These are phyloP conservation scores for Pristionchus maxplancki DNA, from an alignment of 2,888 invertebrate genomes.

Conservation along the genomic window DNA sequence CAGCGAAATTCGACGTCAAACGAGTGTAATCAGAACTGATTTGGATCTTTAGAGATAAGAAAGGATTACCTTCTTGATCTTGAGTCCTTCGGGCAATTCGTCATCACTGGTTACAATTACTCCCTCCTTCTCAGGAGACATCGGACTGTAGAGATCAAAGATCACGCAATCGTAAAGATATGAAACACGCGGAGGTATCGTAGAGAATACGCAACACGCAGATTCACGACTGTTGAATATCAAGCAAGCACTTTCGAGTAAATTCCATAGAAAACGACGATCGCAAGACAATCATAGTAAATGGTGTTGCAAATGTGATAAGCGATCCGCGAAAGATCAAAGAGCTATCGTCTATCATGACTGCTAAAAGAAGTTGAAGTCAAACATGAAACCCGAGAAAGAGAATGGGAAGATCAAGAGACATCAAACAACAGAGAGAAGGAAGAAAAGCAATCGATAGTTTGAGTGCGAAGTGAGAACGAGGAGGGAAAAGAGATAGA, in stretches of 20 bases:
- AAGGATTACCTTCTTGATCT: conserved; percentile 39
- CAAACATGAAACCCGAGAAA: conserved; percentile 38
- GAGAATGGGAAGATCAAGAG: conserved; percentile 28
- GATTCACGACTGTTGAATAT: no score
- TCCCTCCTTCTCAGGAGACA: conserved; percentile 46
- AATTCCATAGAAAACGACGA: no score
- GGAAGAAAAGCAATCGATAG: neutral
- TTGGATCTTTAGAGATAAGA: neutral
- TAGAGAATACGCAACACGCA: no score
- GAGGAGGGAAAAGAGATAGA: neutral
- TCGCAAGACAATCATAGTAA: no score
- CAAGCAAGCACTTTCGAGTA: neutral
- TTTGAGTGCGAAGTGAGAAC: conserved; percentile 25
- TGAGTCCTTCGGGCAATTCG: conserved; percentile 49
- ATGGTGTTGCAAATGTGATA: neutral
- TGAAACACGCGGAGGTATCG: no score
- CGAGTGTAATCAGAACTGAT: neutral
- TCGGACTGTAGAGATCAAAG: conserved; percentile 15
- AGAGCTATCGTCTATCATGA: neutral
- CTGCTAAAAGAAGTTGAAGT: neutral
- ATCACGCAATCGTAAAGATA: neutral
- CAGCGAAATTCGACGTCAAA: no score
- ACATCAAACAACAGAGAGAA: conserved; percentile 9
- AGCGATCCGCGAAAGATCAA: neutral
- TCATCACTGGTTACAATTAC: conserved; percentile 37